These are phyloP conservation scores for Agonopterix heracliana DNA, from an alignment of 2,888 invertebrate species.

Conservation along the genomic window DNA sequence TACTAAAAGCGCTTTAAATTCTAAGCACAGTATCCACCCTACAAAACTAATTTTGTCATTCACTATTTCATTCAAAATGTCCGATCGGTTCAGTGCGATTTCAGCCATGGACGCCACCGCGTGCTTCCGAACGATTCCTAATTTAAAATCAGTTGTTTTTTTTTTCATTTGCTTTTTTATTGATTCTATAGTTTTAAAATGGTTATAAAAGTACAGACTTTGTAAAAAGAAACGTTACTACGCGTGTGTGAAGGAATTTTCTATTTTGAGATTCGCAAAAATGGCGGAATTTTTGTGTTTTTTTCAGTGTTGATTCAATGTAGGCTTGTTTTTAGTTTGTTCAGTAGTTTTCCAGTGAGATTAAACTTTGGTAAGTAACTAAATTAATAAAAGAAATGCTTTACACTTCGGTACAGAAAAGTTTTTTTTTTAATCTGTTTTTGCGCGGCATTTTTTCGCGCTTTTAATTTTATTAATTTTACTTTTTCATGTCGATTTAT, in stretches of 20 bases:
- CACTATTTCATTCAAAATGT: slow-evolving; percentile 50
- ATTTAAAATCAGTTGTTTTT: too few species aligned
- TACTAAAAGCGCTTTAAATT: too few species aligned
- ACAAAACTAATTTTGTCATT: slow-evolving; percentile 44
- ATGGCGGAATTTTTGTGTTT: slow-evolving; percentile 6
- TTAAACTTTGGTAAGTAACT: too few species aligned
- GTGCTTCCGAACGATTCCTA: neutral
- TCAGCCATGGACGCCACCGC: slow-evolving; percentile 13
- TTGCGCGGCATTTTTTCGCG: too few species aligned
- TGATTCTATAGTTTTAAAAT: too few species aligned
- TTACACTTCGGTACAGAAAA: too few species aligned
- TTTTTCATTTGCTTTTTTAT: too few species aligned
- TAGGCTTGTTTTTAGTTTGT: neutral
- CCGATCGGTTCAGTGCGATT: slow-evolving; percentile 31
- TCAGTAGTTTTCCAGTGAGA: too few species aligned
- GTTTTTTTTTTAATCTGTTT: too few species aligned
- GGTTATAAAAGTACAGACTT: neutral
- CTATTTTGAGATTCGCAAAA: slow-evolving; percentile 4
- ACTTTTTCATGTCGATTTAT: too few species aligned
- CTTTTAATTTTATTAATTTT: too few species aligned
- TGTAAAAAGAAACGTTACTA: neutral
- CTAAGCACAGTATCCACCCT: slow-evolving; percentile 6
- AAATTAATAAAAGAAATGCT: too few species aligned
- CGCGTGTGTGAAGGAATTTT: slow-evolving; percentile 4
- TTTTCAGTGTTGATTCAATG: neutral